Conservation (phyloP, 2,113 vertebrate species). For the Pteronura brasiliensis region DNA sequence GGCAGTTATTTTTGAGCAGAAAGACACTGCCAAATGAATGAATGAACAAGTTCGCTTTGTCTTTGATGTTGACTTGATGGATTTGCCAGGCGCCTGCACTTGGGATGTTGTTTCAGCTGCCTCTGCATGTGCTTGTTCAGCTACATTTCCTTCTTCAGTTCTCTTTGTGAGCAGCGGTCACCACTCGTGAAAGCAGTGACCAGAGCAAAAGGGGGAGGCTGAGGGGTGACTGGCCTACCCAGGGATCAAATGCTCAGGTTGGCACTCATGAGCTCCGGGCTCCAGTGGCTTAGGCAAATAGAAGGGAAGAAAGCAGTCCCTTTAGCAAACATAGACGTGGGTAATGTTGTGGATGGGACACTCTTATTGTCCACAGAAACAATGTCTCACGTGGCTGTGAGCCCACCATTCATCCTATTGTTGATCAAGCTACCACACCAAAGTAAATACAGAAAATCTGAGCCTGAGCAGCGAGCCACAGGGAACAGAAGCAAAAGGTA, state of each 20-base stretch:
- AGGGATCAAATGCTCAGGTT: not conserved
- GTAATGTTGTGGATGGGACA: not conserved
- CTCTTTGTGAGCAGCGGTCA: not conserved
- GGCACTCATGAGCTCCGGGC: not conserved
- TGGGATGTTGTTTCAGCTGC: conserved; percentile 35
- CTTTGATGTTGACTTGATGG: conserved; percentile 32
- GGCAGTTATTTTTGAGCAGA: conserved; percentile 20
- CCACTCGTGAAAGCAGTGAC: not conserved
- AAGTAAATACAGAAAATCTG: not conserved
- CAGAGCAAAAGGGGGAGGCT: not conserved
- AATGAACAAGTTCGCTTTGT: conserved; percentile 26
- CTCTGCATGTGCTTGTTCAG: conserved; percentile 3
- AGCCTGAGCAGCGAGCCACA: not conserved
- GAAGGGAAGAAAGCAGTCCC: not conserved
- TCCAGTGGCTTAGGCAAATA: not conserved
- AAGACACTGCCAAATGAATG: conserved; percentile 29
- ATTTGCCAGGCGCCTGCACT: not conserved
- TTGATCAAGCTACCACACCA: not conserved
- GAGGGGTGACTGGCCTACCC: not conserved
- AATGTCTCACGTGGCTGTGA: not conserved
- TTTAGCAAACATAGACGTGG: not conserved
- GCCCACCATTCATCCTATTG: not conserved
- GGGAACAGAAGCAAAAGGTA: not conserved
- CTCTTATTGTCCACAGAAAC: conserved; percentile 16
- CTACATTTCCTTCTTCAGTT: conserved; percentile 34